Conservation (phyloP, 2,888 invertebrate species). For the Eumerus sabulonum region DNA sequence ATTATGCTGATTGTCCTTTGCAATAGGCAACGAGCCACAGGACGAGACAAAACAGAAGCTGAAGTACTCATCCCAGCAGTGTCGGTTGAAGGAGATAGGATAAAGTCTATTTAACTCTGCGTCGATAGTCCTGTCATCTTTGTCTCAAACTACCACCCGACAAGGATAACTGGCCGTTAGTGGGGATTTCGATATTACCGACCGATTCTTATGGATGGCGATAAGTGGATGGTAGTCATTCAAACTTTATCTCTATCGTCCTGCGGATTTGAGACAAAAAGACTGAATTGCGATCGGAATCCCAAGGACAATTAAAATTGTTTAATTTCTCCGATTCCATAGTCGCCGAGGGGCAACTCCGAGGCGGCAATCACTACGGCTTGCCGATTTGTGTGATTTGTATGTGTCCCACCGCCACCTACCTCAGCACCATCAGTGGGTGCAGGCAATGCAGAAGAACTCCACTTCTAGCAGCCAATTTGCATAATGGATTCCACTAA, state of each 20-base stretch:
- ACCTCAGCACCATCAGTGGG: no score
- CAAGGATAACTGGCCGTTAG: no score
- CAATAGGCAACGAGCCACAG: constrained; percentile 17
- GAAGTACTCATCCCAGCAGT: background rate
- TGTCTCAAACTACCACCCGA: constrained; percentile 10
- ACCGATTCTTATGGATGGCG: no score
- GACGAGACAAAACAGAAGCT: background rate
- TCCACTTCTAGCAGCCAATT: constrained; percentile 38
- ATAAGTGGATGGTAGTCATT: background rate
- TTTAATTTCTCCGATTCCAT: constrained; percentile 44
- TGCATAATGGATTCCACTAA: constrained; percentile 66
- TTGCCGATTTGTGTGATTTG: constrained; percentile 63
- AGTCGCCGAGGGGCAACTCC: constrained; percentile 8
- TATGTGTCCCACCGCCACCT: constrained; percentile 8
- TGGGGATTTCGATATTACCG: constrained; percentile 27
- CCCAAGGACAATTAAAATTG: constrained; percentile 61
- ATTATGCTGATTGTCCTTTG: constrained; percentile 65
- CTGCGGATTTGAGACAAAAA: background rate
- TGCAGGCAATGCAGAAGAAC: no score
- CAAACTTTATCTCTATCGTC: background rate
- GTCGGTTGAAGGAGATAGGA: background rate
- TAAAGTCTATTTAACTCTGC: constrained; percentile 32
- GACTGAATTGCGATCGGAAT: constrained; percentile 21
- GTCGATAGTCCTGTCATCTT: background rate
- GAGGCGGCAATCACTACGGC: constrained; percentile 48